Conservation (phyloP, 2,113 vertebrate genomes). For the Myxocyprinus asiaticus region DNA sequence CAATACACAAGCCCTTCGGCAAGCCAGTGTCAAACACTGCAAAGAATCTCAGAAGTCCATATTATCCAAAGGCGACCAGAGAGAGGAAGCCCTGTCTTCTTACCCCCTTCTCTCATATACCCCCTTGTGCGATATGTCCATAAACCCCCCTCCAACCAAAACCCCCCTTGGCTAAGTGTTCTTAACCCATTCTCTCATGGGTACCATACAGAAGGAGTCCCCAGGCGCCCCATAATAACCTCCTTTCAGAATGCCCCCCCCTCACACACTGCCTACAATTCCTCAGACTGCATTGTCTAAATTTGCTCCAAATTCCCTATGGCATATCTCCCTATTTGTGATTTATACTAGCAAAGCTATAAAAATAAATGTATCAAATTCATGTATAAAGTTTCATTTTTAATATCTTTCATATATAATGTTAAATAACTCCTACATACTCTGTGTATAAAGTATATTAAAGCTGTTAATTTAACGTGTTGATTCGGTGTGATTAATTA, state of each 20-base stretch:
- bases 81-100: background rate
- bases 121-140: constrained; percentile 1
- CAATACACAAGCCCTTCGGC: constrained; percentile 17
- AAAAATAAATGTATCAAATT: too few relatives aligned
- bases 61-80: constrained; percentile 30
- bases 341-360: background rate
- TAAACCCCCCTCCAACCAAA: background rate
- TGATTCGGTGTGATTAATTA: too few relatives aligned
- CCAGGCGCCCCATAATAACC: constrained; percentile 74
- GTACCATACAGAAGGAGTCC: constrained; percentile 73
- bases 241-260: constrained; percentile 52
- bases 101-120: background rate
- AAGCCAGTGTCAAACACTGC: constrained; percentile 41
- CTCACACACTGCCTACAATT: constrained; percentile 35
- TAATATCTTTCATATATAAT: too few relatives aligned
- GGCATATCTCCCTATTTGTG: constrained; percentile 27
- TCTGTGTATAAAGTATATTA: too few relatives aligned
- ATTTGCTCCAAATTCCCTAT: constrained; percentile 28
- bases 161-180: constrained; percentile 72
- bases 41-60: constrained; percentile 33
- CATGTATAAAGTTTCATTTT: too few relatives aligned
- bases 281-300: constrained; percentile 40
- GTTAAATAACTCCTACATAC: too few relatives aligned
- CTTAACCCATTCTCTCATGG: constrained; percentile 75
- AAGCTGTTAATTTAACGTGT: too few relatives aligned